Evolutionary conservation across 1,140 invertebrate genomes (phyloP).

Genomic region (Linepithema humile): DNA sequence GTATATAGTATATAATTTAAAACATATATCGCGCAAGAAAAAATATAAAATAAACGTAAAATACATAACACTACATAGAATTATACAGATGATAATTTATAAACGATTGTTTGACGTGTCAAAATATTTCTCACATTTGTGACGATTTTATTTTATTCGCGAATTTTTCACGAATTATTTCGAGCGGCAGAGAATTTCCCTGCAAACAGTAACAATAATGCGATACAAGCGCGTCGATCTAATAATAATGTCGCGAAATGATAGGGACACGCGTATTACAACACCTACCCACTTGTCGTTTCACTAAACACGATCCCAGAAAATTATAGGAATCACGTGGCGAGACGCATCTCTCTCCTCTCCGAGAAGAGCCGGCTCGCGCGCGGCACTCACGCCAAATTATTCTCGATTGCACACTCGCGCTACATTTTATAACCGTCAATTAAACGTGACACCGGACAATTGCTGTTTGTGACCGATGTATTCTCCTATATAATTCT

Average conservation of each 20-base stretch:
- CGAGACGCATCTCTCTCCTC: constrained; percentile 35
- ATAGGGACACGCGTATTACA: constrained; percentile 40
- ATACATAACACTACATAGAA: too few relatives aligned
- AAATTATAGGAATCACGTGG: constrained; percentile 57
- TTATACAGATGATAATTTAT: too few relatives aligned
- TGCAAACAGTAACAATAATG: background rate
- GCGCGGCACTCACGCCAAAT: constrained; percentile 71
- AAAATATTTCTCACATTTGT: background rate
- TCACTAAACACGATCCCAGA: constrained; percentile 45
- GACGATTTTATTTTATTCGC: background rate
- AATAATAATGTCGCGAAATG: constrained; percentile 53
- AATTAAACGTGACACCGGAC: constrained; percentile 73
- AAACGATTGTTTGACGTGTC: background rate
- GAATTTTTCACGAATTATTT: constrained; percentile 9
- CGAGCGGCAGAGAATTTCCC: background rate
- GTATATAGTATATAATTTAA: too few relatives aligned
- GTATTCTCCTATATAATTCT: constrained; percentile 26
- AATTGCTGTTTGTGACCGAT: constrained; percentile 50
- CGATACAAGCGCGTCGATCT: constrained; percentile 25
- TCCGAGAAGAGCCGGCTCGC: constrained; percentile 3
- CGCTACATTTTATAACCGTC: constrained; percentile 73
- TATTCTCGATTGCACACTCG: constrained; percentile 72
- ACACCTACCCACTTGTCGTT: constrained; percentile 34
- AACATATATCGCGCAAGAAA: too few relatives aligned
- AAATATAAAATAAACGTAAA: too few relatives aligned